A percentile compares a stretch with the other conserved stretches of the same genome.
These are phyloP conservation scores for Drosophila tropicalis DNA, from an alignment of 1,140 invertebrate genomes.

Conservation along the genomic window DNA sequence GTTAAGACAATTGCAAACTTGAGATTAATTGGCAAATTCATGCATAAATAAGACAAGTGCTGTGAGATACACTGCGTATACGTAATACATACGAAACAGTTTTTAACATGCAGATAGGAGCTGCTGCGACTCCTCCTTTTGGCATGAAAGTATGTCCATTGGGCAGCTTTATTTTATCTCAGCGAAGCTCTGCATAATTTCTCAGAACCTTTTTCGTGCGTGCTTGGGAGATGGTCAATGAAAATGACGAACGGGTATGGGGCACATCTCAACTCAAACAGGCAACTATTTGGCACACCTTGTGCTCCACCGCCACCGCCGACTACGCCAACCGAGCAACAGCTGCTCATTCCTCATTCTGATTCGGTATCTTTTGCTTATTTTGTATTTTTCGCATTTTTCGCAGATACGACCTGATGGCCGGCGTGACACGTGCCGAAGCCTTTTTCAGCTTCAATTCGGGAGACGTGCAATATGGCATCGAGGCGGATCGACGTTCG, in stretches of 20 bases:
- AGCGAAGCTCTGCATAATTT: constrained; percentile 20
- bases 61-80: not conserved
- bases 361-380: constrained; percentile 42
- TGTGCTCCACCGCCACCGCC: not conserved
- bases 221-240: too few species aligned
- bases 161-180: not conserved
- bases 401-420: constrained; percentile 93
- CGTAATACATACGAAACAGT: not conserved
- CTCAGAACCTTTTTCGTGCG: not conserved
- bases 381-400: constrained; percentile 13
- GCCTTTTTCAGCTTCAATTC: constrained; percentile 95
- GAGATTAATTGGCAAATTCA: constrained; percentile 10
- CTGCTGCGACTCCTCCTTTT: too few species aligned
- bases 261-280: constrained; percentile 13
- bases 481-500: constrained; percentile 93
- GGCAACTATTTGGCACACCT: constrained; percentile 30
- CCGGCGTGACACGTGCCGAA: constrained; percentile 94
- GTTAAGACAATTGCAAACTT: constrained; percentile 12
- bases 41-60: constrained; percentile 6
- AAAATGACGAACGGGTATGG: not conserved
- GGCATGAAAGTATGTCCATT: not conserved
- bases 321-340: not conserved
- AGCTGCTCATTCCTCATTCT: constrained; percentile 23
- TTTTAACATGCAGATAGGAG: too few species aligned
- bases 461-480: constrained; percentile 95